Evolutionary conservation across 2,797 vertebrate species (phyloP).

Genomic region (Xenentodon cancila): DNA sequence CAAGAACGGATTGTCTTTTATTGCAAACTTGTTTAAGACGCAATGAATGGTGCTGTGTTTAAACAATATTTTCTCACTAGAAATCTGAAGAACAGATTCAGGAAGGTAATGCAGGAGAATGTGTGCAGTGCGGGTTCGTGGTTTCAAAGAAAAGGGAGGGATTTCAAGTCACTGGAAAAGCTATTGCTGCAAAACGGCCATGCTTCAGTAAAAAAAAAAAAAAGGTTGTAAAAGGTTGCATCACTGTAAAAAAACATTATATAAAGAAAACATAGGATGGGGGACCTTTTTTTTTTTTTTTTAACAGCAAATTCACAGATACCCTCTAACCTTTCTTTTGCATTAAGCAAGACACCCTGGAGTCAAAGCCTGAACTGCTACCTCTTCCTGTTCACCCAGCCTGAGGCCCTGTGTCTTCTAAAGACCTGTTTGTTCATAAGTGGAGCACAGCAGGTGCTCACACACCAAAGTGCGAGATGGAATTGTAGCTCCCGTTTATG

Average conservation of each 20-base stretch:
- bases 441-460: slow-evolving; percentile 74
- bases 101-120: neutral
- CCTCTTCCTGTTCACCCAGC: slow-evolving; percentile 73
- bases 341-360: slow-evolving; percentile 63
- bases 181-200: slow-evolving; percentile 2
- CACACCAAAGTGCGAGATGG: slow-evolving; percentile 70
- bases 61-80: slow-evolving; percentile 13
- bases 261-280: slow-evolving; percentile 29
- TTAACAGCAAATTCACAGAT: slow-evolving; percentile 41
- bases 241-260: slow-evolving; percentile 25
- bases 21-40: slow-evolving; percentile 10
- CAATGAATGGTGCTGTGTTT: slow-evolving; percentile 5
- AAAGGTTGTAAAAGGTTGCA: slow-evolving; percentile 25
- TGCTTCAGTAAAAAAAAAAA: neutral
- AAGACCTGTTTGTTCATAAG: slow-evolving; percentile 78
- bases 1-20: slow-evolving; percentile 28
- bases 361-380: slow-evolving; percentile 68
- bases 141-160: slow-evolving; percentile 1
- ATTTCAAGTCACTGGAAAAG: slow-evolving; percentile 19
- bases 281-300: slow-evolving; percentile 38
- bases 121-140: neutral
- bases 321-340: slow-evolving; percentile 60
- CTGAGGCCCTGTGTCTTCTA: slow-evolving; percentile 70
- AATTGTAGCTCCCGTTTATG: slow-evolving; percentile 61
- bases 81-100: slow-evolving; percentile 2